phyloP scores from a whole-genome alignment of 2,797 vertebrate genomes.

The Channallabes apus region DNA sequence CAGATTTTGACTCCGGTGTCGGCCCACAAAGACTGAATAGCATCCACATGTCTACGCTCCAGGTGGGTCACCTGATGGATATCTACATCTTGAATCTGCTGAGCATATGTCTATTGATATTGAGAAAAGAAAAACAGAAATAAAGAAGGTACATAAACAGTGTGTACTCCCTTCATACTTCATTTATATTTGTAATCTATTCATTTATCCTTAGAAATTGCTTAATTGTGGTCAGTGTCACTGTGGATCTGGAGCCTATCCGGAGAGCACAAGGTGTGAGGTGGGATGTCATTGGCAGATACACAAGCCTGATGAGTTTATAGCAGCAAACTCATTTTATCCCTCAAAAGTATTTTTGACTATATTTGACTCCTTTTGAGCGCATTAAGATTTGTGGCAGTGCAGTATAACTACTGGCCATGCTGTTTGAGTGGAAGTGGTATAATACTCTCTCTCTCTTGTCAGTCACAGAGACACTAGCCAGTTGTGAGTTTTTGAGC shows the following conservation, averaged over 20 bases:
- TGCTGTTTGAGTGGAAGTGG: neutral
- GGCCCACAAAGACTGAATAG: conserved; percentile 73
- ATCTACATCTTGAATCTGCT: conserved; percentile 67
- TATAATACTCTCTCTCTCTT: no score
- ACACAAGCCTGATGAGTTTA: neutral
- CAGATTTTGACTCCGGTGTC: conserved; percentile 72
- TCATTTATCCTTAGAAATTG: neutral
- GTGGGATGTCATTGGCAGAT: neutral
- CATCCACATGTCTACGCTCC: conserved; percentile 65
- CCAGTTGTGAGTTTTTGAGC: neutral
- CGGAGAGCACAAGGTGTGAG: neutral
- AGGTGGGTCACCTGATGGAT: conserved; percentile 67
- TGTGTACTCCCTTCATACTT: neutral
- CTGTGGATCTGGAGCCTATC: no score
- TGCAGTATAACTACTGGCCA: no score
- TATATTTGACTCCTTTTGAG: neutral
- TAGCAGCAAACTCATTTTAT: no score
- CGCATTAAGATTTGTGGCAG: neutral
- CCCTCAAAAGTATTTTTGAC: neutral
- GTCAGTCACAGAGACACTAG: neutral
- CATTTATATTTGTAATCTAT: neutral
- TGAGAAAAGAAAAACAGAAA: neutral
- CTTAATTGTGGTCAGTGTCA: neutral
- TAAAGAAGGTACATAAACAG: neutral
- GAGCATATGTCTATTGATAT: conserved; percentile 65